Evolutionary conservation across 2,888 invertebrate genomes (phyloP).

Genomic region (Philopedon plagiatum): DNA sequence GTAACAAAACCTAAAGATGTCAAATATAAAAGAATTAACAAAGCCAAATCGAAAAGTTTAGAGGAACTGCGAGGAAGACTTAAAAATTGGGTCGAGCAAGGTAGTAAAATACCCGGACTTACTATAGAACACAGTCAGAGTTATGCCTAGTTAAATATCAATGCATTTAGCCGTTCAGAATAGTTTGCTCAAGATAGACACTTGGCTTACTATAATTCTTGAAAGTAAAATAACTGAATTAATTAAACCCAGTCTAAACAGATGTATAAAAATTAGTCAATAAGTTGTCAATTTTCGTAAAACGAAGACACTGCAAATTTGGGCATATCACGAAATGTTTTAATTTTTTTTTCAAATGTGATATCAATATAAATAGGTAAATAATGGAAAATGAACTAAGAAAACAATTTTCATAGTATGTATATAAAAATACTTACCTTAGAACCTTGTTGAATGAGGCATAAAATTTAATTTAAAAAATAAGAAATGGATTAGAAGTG

Average conservation of each 20-base stretch:
- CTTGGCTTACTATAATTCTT: too few relatives aligned
- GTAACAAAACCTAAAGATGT: conserved; percentile 93
- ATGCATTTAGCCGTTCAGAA: neutral
- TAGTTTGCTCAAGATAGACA: too few relatives aligned
- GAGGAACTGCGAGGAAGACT: conserved; percentile 87
- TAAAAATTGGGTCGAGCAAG: conserved; percentile 89
- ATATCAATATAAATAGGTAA: neutral
- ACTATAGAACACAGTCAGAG: conserved; percentile 77
- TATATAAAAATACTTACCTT: too few relatives aligned
- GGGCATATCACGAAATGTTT: neutral
- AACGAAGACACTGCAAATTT: neutral
- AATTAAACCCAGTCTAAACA: neutral
- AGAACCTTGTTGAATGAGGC: too few relatives aligned
- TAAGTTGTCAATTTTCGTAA: neutral
- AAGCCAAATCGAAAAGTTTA: conserved; percentile 90
- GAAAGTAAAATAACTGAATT: neutral
- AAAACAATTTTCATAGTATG: too few relatives aligned
- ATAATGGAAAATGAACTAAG: neutral
- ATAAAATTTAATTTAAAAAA: too few relatives aligned
- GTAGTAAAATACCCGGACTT: conserved; percentile 78
- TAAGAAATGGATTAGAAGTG: too few relatives aligned
- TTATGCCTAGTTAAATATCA: conserved; percentile 58
- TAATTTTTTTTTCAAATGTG: neutral
- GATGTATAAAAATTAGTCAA: neutral
- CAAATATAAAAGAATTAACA: conserved; percentile 91